Percentiles rank a stretch among this genome's conserved stretches.
These are phyloP conservation scores for Peromyscus polionotus DNA, from an alignment of 2,113 vertebrate genomes.

Conservation along the genomic window DNA sequence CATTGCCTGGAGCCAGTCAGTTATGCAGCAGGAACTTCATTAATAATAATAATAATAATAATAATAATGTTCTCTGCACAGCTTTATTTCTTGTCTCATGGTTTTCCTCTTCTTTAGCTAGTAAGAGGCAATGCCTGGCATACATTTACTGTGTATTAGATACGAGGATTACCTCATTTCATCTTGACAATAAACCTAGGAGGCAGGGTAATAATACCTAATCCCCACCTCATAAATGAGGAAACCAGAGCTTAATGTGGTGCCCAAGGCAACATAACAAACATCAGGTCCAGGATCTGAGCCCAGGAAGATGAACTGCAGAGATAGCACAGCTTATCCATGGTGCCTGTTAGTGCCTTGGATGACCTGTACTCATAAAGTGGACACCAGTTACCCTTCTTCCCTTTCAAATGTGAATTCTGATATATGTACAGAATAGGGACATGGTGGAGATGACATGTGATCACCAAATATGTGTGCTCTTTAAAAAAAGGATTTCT, in stretches of 20 bases:
- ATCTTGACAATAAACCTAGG: constrained; percentile 35
- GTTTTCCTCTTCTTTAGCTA: constrained; percentile 44
- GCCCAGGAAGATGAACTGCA: neutral
- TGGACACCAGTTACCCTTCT: neutral
- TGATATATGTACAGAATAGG: neutral
- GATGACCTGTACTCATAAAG: neutral
- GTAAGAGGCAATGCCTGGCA: neutral
- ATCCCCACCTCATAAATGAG: neutral
- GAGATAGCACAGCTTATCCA: neutral
- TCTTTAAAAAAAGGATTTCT: neutral
- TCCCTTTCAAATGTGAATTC: neutral
- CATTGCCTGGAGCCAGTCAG: neutral
- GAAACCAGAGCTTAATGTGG: constrained; percentile 20
- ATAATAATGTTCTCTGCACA: neutral
- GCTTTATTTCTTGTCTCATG: constrained; percentile 30
- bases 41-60: neutral
- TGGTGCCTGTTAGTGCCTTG: neutral
- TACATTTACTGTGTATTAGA: neutral
- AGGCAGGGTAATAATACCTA: neutral
- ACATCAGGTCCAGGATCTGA: neutral
- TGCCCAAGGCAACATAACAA: neutral
- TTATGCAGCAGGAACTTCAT: neutral
- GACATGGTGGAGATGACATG: neutral
- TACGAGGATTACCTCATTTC: constrained; percentile 17
- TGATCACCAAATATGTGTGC: neutral